These are phyloP conservation scores for Drosophila teissieri DNA, from an alignment of 1,140 invertebrate genomes.

Conservation along the genomic window DNA sequence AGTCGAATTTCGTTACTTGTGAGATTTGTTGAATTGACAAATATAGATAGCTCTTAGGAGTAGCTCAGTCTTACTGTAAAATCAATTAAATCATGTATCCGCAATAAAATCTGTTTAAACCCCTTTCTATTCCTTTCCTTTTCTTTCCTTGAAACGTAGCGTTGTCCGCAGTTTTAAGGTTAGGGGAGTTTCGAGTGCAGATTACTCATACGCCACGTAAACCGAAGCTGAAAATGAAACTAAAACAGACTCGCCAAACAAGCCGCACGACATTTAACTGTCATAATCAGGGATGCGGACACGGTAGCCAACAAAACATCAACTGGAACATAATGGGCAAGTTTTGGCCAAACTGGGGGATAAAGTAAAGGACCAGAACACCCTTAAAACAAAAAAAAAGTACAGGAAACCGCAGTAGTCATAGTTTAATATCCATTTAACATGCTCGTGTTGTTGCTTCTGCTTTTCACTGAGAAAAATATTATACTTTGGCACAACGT, in stretches of 20 bases:
- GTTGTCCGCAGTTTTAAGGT: conserved; percentile 1
- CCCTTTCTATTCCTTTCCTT: not conserved
- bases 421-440: conserved; percentile 82
- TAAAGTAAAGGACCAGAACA: not conserved
- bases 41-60: not conserved
- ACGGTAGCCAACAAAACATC: conserved; percentile 39
- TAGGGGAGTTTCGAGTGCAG: conserved; percentile 23
- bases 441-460: conserved; percentile 64
- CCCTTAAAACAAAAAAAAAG: conserved; percentile 31
- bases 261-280: conserved; percentile 56
- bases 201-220: conserved; percentile 38
- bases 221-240: conserved; percentile 26
- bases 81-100: not conserved
- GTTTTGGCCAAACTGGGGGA: not conserved
- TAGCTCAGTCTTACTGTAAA: not conserved
- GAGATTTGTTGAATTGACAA: not conserved
- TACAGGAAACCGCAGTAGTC: conserved; percentile 61
- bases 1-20: no score
- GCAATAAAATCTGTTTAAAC: conserved; percentile 12
- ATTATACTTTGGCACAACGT: no score
- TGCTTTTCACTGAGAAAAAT: conserved; percentile 22
- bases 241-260: conserved; percentile 24
- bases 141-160: not conserved
- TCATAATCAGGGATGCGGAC: conserved; percentile 69
- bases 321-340: conserved; percentile 39